A percentile compares a stretch with the other conserved stretches of the same genome.
phyloP scores from a whole-genome alignment of 2,888 invertebrate genomes.

The Drosophila leonis region DNA sequence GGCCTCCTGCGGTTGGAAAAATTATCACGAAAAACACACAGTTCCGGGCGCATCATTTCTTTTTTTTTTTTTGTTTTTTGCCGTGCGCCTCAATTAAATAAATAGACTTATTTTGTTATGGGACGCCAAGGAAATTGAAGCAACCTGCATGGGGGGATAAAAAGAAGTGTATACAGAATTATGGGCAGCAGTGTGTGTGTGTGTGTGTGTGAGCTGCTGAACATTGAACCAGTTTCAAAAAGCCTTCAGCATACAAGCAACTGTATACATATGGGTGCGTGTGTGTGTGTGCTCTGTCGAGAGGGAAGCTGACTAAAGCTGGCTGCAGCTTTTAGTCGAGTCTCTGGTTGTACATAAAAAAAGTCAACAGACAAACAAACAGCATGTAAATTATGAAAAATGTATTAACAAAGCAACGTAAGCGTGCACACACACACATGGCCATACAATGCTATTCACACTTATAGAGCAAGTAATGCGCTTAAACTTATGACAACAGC shows the following conservation, averaged over 20 bases:
- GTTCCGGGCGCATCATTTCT: background rate
- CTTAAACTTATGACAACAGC: background rate
- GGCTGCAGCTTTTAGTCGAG: slow-evolving; percentile 75
- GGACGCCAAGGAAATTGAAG: slow-evolving; percentile 68
- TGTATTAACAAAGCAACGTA: slow-evolving; percentile 75
- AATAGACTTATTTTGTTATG: slow-evolving; percentile 75
- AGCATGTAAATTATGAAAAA: slow-evolving; percentile 79
- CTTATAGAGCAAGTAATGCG: slow-evolving; percentile 13
- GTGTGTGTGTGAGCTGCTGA: slow-evolving; percentile 17
- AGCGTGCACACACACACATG: slow-evolving; percentile 24
- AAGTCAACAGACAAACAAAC: slow-evolving; percentile 77
- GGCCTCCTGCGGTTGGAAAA: slow-evolving; percentile 16
- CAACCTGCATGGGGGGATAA: slow-evolving; percentile 35
- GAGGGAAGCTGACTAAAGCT: slow-evolving; percentile 15
- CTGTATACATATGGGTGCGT: background rate
- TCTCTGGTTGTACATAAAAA: slow-evolving; percentile 74
- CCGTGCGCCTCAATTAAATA: slow-evolving; percentile 73
- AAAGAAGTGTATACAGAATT: slow-evolving; percentile 27
- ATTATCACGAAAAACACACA: slow-evolving; percentile 41
- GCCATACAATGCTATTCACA: slow-evolving; percentile 30
- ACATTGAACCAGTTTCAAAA: slow-evolving; percentile 66
- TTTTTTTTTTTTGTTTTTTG: slow-evolving; percentile 1
- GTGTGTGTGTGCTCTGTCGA: slow-evolving; percentile 6
- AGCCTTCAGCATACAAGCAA: slow-evolving; percentile 21
- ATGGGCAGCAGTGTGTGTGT: slow-evolving; percentile 17